Percentiles rank a stretch among this genome's conserved stretches.
Evolutionary conservation across 2,113 vertebrate species (phyloP).

Genomic region (Epinephelus moara): DNA sequence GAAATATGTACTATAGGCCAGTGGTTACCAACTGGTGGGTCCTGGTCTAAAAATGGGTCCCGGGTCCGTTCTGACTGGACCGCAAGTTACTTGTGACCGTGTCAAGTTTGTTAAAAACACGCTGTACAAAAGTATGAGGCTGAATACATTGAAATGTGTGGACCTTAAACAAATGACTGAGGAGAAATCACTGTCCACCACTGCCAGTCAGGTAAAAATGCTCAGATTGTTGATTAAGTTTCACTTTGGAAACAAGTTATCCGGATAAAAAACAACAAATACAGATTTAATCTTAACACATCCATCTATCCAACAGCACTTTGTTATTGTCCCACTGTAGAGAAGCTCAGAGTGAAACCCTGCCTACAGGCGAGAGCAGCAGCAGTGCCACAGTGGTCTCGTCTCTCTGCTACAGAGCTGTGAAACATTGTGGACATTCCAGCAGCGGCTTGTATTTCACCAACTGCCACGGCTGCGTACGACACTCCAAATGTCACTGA

Average conservation of each 20-base stretch:
- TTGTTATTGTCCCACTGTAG: neutral
- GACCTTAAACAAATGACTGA: too few relatives aligned
- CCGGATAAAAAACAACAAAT: too few relatives aligned
- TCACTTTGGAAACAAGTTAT: neutral
- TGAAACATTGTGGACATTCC: slow-evolving; percentile 46
- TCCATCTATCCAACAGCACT: neutral
- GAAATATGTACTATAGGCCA: too few relatives aligned
- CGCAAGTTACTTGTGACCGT: too few relatives aligned
- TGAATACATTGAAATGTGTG: too few relatives aligned
- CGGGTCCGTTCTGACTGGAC: too few relatives aligned
- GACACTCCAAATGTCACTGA: slow-evolving; percentile 44
- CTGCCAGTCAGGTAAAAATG: neutral
- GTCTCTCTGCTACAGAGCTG: slow-evolving; percentile 14
- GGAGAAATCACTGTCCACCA: neutral
- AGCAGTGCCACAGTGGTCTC: neutral
- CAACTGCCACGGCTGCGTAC: slow-evolving; percentile 48
- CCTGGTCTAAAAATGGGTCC: too few relatives aligned
- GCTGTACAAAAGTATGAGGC: too few relatives aligned
- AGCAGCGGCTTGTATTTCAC: slow-evolving; percentile 62
- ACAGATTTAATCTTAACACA: neutral
- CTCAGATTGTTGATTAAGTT: neutral
- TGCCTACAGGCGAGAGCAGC: neutral
- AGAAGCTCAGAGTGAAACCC: slow-evolving; percentile 6
- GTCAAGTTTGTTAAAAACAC: too few relatives aligned
- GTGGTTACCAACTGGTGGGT: too few relatives aligned